Evolutionary conservation across 2,888 invertebrate species (phyloP), one percentile per base, ranked within the genome.

Genomic region (Drosophila kanekoi): DNA sequence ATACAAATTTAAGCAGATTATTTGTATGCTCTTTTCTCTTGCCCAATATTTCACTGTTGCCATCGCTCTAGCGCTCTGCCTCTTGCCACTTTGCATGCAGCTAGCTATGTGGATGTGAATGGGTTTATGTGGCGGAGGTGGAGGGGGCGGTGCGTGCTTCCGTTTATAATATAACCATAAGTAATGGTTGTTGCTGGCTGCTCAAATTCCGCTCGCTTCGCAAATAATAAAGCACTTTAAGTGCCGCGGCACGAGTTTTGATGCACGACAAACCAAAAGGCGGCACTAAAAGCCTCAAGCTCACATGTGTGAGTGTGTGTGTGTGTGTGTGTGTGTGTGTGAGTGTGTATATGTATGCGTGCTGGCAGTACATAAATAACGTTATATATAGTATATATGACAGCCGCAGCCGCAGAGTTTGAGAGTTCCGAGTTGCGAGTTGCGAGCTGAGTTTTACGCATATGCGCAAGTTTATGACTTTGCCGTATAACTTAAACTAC

Each of bases 401-500:
- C 49, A 63, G 56, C 38, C 41, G 14, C 65, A 65, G 51, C 45
- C 43, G 16, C 57, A 52, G 65, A 54, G 44, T 49, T 74, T 74
- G 53, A 16, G 57, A 57, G 38, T 32, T 58, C 38, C 33, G 28
- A 35, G 18, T 11, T 48, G 48, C 33, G 49, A 52, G 57, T 13
- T 41, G 41, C 13, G 51, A 41, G 59, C 35, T 35, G 59, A 72
- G 76, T 78, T 78, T 76, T 78, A 79, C 78, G 80, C 79, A 80
- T 79, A 76, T 76, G 72, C 62, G 75, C 72, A 78, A 74, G 73
- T 79, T 79, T 80, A 81, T 81, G 80, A 67, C 82, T 82, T 72
- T 69, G 72, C 60, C 74, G 67, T 81, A 83, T 79, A 81, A 79
- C 79, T 81, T 81, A 81, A 82, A 77, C 77, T 79, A 75, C 76